These are phyloP conservation scores for Misgurnus mizolepis DNA, from an alignment of 2,113 vertebrate genomes.

Conservation along the genomic window DNA sequence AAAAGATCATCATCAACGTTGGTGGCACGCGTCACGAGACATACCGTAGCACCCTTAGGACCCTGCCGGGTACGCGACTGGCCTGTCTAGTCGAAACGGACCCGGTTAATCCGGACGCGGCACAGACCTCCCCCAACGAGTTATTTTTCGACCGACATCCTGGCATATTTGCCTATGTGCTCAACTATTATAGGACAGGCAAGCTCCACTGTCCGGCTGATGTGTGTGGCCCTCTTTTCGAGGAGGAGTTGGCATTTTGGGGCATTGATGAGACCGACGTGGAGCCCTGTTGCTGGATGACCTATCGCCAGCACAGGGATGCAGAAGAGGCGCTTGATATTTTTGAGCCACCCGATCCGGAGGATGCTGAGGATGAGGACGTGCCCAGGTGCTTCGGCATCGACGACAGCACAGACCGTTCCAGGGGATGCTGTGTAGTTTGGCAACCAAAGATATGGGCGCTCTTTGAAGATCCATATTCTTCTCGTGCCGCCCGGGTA, in stretches of 20 bases:
- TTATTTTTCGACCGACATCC: constrained; percentile 97
- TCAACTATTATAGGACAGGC: constrained; percentile 97
- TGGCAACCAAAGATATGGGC: constrained; percentile 94
- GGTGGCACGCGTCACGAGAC: constrained; percentile 97
- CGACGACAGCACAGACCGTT: constrained; percentile 79
- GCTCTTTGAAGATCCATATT: constrained; percentile 96
- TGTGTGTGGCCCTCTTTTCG: constrained; percentile 94
- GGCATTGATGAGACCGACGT: constrained; percentile 98
- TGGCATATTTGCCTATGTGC: constrained; percentile 93
- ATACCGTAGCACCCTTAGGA: constrained; percentile 93
- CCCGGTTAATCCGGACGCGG: constrained; percentile 76
- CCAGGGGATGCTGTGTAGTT: constrained; percentile 79
- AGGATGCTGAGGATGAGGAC: constrained; percentile 76
- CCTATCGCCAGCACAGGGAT: constrained; percentile 94
- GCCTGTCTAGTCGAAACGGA: constrained; percentile 91
- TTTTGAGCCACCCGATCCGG: constrained; percentile 88
- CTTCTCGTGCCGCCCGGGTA: constrained; percentile 92
- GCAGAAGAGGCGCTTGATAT: constrained; percentile 95
- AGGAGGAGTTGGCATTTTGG: constrained; percentile 97
- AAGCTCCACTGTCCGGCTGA: constrained; percentile 98
- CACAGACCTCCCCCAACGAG: constrained; percentile 73
- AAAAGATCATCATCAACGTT: constrained; percentile 95
- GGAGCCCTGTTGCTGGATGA: constrained; percentile 99
- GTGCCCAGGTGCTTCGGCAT: constrained; percentile 80
- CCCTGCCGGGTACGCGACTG: constrained; percentile 92